Conservation (phyloP, 2,113 vertebrate genomes). For the Butorides virescens region DNA sequence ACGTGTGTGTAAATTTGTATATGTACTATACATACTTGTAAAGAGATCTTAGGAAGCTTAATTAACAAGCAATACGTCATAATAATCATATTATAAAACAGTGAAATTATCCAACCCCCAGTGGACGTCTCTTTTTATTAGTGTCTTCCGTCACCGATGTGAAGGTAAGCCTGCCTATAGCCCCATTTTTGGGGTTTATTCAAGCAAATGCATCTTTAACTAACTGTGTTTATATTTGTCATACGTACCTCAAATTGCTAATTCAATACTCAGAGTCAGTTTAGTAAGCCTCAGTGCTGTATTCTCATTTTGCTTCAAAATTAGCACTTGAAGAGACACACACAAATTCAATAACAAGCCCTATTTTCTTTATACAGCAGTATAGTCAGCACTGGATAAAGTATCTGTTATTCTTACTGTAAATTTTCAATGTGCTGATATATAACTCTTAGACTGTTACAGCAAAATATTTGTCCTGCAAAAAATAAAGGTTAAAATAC, state of each 20-base stretch:
- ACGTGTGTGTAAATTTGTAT: background rate
- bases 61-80: background rate
- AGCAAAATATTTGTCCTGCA: background rate
- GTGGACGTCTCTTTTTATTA: background rate
- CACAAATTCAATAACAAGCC: background rate
- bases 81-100: background rate
- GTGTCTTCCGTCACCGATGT: background rate
- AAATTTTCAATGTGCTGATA: background rate
- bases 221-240: background rate
- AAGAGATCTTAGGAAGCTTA: background rate
- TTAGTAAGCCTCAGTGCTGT: background rate
- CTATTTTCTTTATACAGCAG: background rate
- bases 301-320: background rate
- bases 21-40: background rate
- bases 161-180: background rate
- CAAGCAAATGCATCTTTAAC: background rate
- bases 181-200: rapidly evolving
- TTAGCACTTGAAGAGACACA: background rate
- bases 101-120: background rate
- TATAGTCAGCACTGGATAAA: background rate
- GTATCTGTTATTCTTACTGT: background rate
- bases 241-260: background rate
- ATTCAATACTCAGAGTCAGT: background rate
- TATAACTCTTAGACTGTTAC: background rate
- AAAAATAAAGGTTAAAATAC: background rate